A percentile compares a stretch with the other conserved stretches of the same genome.
These are phyloP conservation scores for Phenganax subtilis DNA, from an alignment of 92 coral and sea anemone species.

Conservation along the genomic window DNA sequence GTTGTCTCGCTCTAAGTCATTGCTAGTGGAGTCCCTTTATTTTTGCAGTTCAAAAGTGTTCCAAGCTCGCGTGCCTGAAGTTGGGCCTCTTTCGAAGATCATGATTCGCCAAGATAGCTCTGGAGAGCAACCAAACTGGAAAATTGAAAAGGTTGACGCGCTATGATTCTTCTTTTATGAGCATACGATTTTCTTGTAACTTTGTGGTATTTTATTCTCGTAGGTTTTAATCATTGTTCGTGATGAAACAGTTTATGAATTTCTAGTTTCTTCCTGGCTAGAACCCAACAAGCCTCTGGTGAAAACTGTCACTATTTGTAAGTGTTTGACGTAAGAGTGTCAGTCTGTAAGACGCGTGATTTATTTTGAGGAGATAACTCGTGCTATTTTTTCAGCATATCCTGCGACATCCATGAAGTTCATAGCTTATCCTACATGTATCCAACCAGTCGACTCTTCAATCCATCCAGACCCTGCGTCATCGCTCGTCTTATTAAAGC, in stretches of 20 bases:
- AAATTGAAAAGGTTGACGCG: background rate
- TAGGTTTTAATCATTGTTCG: conserved; percentile 4
- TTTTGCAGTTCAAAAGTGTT: conserved; percentile 31
- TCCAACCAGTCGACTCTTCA: conserved; percentile 9
- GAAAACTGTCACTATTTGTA: conserved; percentile 8
- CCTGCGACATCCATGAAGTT: conserved; percentile 29
- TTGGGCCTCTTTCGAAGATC: conserved; percentile 2
- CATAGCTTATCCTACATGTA: conserved; percentile 8
- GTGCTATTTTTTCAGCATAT: background rate
- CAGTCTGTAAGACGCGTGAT: too few species aligned
- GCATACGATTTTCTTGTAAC: background rate
- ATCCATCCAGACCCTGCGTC: conserved; percentile 24
- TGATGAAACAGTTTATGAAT: conserved; percentile 4
- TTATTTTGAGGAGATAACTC: too few species aligned
- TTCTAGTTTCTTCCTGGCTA: background rate
- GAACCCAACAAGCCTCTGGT: background rate
- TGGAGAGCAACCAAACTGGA: background rate
- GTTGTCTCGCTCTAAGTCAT: background rate
- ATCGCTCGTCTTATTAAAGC: background rate
- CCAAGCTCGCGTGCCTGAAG: background rate
- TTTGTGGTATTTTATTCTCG: background rate
- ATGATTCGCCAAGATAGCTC: conserved; percentile 24
- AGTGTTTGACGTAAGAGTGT: background rate
- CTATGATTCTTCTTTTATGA: background rate
- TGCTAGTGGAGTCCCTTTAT: background rate